Evolutionary conservation across 2,888 invertebrate genomes (phyloP), one percentile per base, ranked within the genome.

Genomic region (Drosophila infuscata): DNA sequence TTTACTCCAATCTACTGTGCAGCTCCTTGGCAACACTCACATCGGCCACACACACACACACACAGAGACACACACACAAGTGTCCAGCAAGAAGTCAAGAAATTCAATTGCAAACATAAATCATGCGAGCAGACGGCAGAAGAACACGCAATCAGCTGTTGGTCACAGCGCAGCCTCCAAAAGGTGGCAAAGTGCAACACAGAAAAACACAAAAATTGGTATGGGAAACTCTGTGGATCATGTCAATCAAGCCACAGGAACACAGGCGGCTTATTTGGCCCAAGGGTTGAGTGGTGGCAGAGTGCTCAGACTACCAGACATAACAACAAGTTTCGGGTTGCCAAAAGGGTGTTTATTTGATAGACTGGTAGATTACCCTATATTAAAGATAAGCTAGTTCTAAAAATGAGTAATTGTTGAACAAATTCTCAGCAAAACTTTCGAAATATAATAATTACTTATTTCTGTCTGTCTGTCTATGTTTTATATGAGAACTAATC

Each of bases 31-130:
- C 56, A 38, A 49, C 49, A 33, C 56, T 48, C 66, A 20, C 25
- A 30, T 17, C 17, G 36, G 36, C 6, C 36, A 17, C 17, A 41
- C 57, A 61, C 76, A 68, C 83, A 25, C 6, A 38, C 38, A 54
- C 46, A 20, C 12, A 52, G n/a, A n/a, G n/a, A 9, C 4, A 12
- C 12, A 38, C 57, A 64, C 74, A 68, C 83, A 86, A 82, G 85
- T 88, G 85, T 74, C 79, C 52, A 48, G 49, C 60, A 70, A 51
- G 58, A 82, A 89, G 86, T 87, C 89, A 89, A 83, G 88, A 88
- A 86, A 86, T 88, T 86, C 88, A 87, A 86, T 87, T 85, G 81
- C 43, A 65, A 74, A 74, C 89, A 87, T 87, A 87, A 87, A 89
- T 87, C 87, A 89, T 89, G 74, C 74, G 63, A 73, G 38, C 29